Percentiles rank a stretch among this genome's conserved stretches.
phyloP scores from a whole-genome alignment of 2,888 invertebrate species.

The Monopis laevigella region DNA sequence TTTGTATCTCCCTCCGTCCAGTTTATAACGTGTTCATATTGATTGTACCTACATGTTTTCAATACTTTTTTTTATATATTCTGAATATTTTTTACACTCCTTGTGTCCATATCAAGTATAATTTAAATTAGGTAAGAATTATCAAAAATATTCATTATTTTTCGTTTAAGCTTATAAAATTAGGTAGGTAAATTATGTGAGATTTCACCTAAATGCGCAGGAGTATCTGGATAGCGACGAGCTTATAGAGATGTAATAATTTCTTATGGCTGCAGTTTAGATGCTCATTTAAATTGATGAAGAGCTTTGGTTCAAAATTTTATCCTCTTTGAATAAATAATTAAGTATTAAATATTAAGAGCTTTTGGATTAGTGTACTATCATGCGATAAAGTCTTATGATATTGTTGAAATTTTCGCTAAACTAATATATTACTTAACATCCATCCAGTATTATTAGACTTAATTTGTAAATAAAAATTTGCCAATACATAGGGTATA shows the following conservation, averaged over 20 bases:
- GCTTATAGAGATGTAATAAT: too few species aligned
- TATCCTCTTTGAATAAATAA: background rate
- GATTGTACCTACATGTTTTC: background rate
- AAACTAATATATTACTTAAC: conserved; percentile 37
- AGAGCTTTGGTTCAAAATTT: too few species aligned
- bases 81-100: background rate
- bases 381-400: conserved; percentile 59
- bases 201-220: too few species aligned
- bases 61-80: background rate
- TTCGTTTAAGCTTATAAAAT: too few species aligned
- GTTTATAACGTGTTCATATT: conserved; percentile 55
- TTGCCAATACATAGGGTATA: too few species aligned
- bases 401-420: conserved; percentile 54
- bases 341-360: conserved; percentile 42
- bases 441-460: conserved; percentile 66
- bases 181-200: too few species aligned
- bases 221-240: too few species aligned
- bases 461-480: conserved; percentile 15
- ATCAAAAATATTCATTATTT: background rate
- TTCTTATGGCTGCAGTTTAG: too few species aligned
- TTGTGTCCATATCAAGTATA: background rate
- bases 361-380: conserved; percentile 62
- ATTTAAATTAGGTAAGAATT: background rate
- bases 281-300: too few species aligned
- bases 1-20: conserved; percentile 49